Percentiles rank a stretch among this genome's conserved stretches.
phyloP scores from a whole-genome alignment of 2,888 invertebrate genomes.

The Periphyllus acericola region DNA sequence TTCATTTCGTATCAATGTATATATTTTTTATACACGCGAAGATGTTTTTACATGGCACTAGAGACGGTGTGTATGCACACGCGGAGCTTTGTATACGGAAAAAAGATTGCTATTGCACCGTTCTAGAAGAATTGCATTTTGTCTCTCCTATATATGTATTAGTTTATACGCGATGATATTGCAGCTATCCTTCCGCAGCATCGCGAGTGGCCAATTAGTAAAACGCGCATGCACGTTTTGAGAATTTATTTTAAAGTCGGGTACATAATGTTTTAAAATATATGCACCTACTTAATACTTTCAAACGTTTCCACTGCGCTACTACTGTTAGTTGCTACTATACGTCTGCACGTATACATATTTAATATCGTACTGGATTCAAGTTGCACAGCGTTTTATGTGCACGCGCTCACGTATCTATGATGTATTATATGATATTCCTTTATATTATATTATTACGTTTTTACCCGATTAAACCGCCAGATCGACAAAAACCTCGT shows the following conservation, averaged over 20 bases:
- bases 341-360: too few relatives aligned
- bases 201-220: conserved; percentile 3
- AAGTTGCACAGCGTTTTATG: neutral
- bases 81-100: neutral
- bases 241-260: neutral
- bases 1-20: neutral
- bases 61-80: neutral
- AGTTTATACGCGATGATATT: neutral
- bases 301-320: too few relatives aligned
- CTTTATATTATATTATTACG: neutral
- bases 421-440: neutral
- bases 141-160: neutral
- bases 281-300: neutral
- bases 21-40: neutral
- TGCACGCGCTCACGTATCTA: neutral
- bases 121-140: neutral
- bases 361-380: neutral
- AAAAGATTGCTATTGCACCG: neutral
- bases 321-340: too few relatives aligned
- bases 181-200: neutral
- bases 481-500: neutral
- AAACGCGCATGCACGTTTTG: neutral
- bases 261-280: neutral
- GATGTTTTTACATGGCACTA: neutral
- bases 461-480: conserved; percentile 2